Evolutionary conservation across 2,888 invertebrate species (phyloP).

Genomic region (Agrotis ipsilon): DNA sequence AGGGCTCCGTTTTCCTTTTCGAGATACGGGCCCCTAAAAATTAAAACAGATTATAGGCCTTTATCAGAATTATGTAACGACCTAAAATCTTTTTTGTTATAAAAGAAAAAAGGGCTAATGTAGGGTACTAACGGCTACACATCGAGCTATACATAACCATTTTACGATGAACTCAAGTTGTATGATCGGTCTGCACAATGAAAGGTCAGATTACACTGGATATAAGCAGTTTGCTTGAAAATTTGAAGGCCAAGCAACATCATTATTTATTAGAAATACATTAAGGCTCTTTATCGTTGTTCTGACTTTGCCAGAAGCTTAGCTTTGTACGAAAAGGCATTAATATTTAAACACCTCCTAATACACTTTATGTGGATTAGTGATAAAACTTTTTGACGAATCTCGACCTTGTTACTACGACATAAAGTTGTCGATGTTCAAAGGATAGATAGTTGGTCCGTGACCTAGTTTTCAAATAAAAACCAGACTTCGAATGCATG

Average conservation of each 20-base stretch:
- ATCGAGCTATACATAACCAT: too few relatives aligned
- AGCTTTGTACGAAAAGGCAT: neutral
- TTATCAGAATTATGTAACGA: conserved; percentile 23
- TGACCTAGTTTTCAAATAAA: conserved; percentile 9
- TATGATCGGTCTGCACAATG: too few relatives aligned
- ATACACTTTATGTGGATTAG: too few relatives aligned
- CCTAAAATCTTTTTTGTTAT: conserved; percentile 29
- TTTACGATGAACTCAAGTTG: too few relatives aligned
- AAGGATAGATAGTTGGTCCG: too few relatives aligned
- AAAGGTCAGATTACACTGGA: too few relatives aligned
- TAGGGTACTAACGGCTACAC: conserved; percentile 1
- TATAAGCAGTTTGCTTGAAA: conserved; percentile 14
- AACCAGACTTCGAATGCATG: conserved; percentile 3
- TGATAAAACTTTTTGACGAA: too few relatives aligned
- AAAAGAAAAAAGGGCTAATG: conserved; percentile 35
- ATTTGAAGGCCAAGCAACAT: conserved; percentile 14
- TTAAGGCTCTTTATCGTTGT: conserved; percentile 10
- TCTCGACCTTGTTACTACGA: too few relatives aligned
- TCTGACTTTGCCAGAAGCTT: conserved; percentile 3
- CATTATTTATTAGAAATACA: conserved; percentile 41
- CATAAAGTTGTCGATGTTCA: too few relatives aligned
- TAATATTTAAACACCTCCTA: neutral
- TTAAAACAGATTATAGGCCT: conserved; percentile 13
- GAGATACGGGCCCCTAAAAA: too few relatives aligned
- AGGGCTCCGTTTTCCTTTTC: too few relatives aligned